These are phyloP conservation scores for Sterna hirundo DNA, from an alignment of 2,113 vertebrate genomes.

Conservation along the genomic window DNA sequence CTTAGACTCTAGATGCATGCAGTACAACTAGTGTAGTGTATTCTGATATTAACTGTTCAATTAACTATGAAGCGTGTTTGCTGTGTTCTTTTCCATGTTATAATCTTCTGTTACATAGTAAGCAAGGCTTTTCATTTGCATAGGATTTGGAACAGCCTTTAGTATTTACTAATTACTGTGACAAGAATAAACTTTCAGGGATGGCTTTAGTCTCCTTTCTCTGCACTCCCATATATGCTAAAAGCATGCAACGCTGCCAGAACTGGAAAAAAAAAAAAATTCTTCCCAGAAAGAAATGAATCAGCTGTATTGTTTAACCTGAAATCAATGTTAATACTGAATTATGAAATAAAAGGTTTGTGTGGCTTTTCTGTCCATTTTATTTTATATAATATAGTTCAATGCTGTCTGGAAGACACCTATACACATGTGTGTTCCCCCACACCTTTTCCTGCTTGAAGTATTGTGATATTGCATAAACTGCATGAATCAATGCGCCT, in stretches of 20 bases:
- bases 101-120: background rate
- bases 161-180: background rate
- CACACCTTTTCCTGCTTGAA: background rate
- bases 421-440: background rate
- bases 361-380: background rate
- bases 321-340: background rate
- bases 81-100: background rate
- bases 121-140: background rate
- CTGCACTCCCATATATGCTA: background rate
- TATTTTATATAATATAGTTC: background rate
- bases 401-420: background rate
- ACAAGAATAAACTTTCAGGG: background rate
- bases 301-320: background rate
- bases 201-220: background rate
- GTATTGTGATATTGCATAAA: background rate
- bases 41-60: slow-evolving; percentile 24
- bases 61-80: background rate
- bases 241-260: background rate
- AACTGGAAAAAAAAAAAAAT: background rate
- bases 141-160: background rate
- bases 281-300: background rate
- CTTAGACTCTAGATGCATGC: slow-evolving; percentile 60
- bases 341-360: background rate
- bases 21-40: background rate
- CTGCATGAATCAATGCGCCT: background rate